These are phyloP conservation scores for Sarcophilus harrisii DNA, from an alignment of 2,797 vertebrate species.

Conservation along the genomic window DNA sequence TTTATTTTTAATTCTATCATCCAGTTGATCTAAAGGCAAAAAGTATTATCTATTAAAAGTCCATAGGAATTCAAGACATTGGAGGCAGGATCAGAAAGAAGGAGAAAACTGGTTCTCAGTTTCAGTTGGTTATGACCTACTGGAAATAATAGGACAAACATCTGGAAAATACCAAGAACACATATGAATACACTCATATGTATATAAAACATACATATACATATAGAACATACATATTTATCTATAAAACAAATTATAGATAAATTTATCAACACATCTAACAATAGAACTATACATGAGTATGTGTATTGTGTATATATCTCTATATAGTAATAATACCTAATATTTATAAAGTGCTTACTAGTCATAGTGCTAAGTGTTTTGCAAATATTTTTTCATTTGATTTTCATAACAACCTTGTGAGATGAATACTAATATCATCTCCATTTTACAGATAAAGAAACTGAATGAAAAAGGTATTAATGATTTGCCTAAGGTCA, in stretches of 20 bases:
- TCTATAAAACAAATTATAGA: not conserved
- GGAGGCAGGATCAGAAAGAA: not conserved
- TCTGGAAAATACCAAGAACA: not conserved
- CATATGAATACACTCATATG: not conserved
- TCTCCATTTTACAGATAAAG: not conserved
- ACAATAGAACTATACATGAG: no score
- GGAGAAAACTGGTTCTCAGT: not conserved
- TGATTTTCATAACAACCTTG: not conserved
- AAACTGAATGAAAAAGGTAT: not conserved
- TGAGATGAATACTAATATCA: not conserved
- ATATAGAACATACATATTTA: not conserved
- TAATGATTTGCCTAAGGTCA: not conserved
- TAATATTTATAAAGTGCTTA: no score
- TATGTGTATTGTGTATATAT: no score
- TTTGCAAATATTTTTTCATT: no score
- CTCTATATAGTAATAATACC: no score
- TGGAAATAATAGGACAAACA: not conserved
- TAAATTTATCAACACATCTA: not conserved
- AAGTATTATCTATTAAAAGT: not conserved
- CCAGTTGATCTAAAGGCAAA: not conserved
- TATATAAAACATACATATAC: not conserved
- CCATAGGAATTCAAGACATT: not conserved
- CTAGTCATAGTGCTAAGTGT: no score
- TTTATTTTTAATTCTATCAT: not conserved
- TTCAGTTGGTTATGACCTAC: constrained; percentile 26